Conservation (phyloP, 2,888 invertebrate genomes). For the Lordiphosa fenestrarum region DNA sequence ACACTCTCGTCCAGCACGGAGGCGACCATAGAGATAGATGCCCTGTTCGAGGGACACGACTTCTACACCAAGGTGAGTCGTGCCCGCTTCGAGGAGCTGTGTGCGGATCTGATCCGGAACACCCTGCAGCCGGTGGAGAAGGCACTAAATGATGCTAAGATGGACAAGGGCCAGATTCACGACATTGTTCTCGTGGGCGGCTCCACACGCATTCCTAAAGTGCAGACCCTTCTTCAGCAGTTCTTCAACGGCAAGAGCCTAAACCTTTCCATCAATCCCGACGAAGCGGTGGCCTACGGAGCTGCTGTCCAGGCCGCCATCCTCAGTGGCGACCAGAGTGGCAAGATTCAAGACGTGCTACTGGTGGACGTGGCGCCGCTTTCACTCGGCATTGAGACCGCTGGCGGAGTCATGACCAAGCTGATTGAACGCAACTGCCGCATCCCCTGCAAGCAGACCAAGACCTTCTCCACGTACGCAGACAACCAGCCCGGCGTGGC, state of each 20-base stretch:
- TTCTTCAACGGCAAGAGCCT: conserved; percentile 88
- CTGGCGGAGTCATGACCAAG: conserved; percentile 90
- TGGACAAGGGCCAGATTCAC: conserved; percentile 88
- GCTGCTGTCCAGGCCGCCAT: conserved; percentile 88
- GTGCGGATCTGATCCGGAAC: conserved; percentile 86
- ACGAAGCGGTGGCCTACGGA: conserved; percentile 90
- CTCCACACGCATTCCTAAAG: conserved; percentile 89
- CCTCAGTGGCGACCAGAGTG: conserved; percentile 85
- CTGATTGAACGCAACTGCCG: conserved; percentile 87
- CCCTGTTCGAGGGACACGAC: conserved; percentile 86
- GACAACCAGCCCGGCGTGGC: conserved; percentile 90
- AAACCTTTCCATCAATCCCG: conserved; percentile 88
- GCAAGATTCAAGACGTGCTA: conserved; percentile 87
- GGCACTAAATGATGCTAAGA: conserved; percentile 88
- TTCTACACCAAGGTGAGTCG: conserved; percentile 87
- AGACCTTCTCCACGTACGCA: conserved; percentile 89
- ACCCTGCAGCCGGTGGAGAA: conserved; percentile 90
- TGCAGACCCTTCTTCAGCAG: conserved; percentile 87
- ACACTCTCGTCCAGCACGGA: conserved; percentile 90
- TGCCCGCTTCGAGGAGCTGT: conserved; percentile 88
- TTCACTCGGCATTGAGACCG: conserved; percentile 88
- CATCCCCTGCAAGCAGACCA: conserved; percentile 87
- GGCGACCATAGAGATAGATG: conserved; percentile 88
- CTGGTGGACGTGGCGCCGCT: conserved; percentile 86
- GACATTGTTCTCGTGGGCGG: conserved; percentile 92